Conservation (phyloP, 2,888 invertebrate species). For the Tubiluchus corallicola region DNA sequence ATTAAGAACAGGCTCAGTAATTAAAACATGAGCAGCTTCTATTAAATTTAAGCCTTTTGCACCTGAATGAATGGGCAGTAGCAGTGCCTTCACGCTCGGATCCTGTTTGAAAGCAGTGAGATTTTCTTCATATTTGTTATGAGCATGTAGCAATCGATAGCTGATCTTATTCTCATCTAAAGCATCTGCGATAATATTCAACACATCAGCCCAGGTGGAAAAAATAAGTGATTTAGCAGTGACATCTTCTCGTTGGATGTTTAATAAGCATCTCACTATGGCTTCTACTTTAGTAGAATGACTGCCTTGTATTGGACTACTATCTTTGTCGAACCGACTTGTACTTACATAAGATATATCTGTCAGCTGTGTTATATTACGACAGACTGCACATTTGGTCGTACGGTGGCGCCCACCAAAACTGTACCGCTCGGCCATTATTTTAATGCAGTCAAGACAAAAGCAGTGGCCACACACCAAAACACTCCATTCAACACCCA, state of each 20-base stretch:
- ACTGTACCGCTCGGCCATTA: constrained; percentile 26
- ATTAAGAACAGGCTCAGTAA: constrained; percentile 53
- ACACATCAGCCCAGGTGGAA: constrained; percentile 37
- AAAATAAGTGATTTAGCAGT: constrained; percentile 50
- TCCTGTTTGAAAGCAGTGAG: constrained; percentile 23
- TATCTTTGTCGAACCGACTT: too few relatives aligned
- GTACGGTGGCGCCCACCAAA: too few relatives aligned
- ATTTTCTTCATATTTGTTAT: constrained; percentile 25
- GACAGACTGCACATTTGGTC: constrained; percentile 39
- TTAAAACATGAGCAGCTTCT: constrained; percentile 55
- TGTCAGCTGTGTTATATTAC: constrained; percentile 33
- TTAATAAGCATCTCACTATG: constrained; percentile 39
- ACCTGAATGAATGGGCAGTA: constrained; percentile 48
- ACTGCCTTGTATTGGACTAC: constrained; percentile 39
- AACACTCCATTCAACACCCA: constrained; percentile 46
- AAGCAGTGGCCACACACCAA: constrained; percentile 52
- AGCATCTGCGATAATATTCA: constrained; percentile 36
- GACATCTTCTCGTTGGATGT: constrained; percentile 35
- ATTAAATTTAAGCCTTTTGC: constrained; percentile 56
- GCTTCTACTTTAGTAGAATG: constrained; percentile 49
- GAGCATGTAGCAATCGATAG: constrained; percentile 25
- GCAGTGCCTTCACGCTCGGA: constrained; percentile 31
- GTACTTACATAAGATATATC: too few relatives aligned
- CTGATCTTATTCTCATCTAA: constrained; percentile 36
- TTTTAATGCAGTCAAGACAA: constrained; percentile 43